Evolutionary conservation across 64 coral and sea anemone genomes (phyloP), one percentile per base, ranked within the genome.

Genomic region (Montipora efflorescens): DNA sequence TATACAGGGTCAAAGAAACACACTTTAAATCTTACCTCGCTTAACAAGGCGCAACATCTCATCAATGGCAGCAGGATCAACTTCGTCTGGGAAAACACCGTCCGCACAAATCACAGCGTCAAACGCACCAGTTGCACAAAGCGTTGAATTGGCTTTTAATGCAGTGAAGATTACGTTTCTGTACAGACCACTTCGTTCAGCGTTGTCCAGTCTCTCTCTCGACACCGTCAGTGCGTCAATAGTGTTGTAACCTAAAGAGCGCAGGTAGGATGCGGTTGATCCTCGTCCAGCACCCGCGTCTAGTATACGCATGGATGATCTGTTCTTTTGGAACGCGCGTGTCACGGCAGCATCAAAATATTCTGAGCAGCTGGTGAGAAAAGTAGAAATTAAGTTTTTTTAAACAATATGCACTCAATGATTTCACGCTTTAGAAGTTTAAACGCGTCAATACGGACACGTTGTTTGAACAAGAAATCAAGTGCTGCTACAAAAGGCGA

Each of bases 21-120:
- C 11, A 64, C 14, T 9, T 48, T 3, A 49, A 9, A 49, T 6
- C 14, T n/a, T 70, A 86, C 82, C 82, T 86, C 62, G 82, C 36
- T 86, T 86, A 8, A 86, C 82, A 86, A 86, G 82, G 15, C 82
- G 82, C 61, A 86, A 22, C 82, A 86, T 86, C 59, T 86, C 82
- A 46, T 86, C 82, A 45, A 86, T 51, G 46, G 82, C 82, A 12
- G 72, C 82, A 71, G 82, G 82, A 47, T 86, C 66, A 67, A 72
- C 82, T 86, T 86, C 82, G 18, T 86, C 66, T 6, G 82, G 82
- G 71, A 86, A 86, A 86, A 86, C 62, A 44, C 82, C 82, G 7
- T 71, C 82, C 66, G 82, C 82, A 44, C 82, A 86, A 67, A 86
- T 86, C 16, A 86, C 45, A 47, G 82, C 82, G 47, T 86, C 82